Percentiles rank a stretch among this genome's conserved stretches.
Evolutionary conservation across 2,113 vertebrate genomes (phyloP).

Genomic region (Morphnarchus princeps): DNA sequence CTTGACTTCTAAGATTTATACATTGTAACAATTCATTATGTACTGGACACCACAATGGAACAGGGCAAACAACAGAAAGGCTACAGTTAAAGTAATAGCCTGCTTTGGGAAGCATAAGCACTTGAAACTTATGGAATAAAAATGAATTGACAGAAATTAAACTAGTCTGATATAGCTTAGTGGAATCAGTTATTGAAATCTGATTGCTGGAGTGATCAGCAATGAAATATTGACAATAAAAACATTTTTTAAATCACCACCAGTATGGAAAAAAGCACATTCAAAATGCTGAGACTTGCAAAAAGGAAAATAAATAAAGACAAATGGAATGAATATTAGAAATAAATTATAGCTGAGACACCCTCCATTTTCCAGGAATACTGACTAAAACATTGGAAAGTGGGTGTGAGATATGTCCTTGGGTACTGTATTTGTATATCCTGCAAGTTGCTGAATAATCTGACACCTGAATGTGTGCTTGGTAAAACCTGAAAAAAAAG

Average conservation of each 20-base stretch:
- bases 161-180: neutral
- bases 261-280: neutral
- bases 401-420: neutral
- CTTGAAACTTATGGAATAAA: neutral
- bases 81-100: neutral
- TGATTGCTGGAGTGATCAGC: neutral
- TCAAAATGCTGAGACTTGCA: neutral
- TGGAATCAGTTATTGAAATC: neutral
- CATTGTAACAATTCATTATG: neutral
- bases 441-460: neutral
- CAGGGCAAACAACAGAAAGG: neutral
- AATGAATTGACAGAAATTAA: constrained; percentile 7
- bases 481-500: neutral
- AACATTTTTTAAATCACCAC: neutral
- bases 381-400: neutral
- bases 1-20: neutral
- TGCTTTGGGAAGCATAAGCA: neutral
- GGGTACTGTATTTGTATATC: neutral
- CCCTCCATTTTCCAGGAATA: neutral
- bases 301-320: neutral
- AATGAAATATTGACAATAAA: neutral
- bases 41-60: neutral
- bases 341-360: neutral
- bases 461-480: neutral
- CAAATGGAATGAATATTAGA: neutral